Evolutionary conservation across 2,888 invertebrate genomes (phyloP), one percentile per base, ranked within the genome.

Genomic region (Andricus curvator): DNA sequence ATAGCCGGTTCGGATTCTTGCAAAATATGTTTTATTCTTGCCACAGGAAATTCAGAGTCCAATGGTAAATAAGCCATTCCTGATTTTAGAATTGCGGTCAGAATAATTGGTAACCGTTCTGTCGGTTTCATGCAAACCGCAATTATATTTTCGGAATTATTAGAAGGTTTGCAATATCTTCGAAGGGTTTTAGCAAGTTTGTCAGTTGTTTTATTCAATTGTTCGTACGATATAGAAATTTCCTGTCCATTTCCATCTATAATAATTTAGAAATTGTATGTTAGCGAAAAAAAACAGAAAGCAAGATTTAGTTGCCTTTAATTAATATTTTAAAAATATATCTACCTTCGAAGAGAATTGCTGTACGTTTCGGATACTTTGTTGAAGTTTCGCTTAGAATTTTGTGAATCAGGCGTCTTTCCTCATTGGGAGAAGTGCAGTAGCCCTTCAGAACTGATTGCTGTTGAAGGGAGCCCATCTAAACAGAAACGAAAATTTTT

Each of bases 1-100:
- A 96, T 90, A 0, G 95, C 94, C 0, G 97, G 97, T 82, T 95
- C 94, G 0, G 97, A 94, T 90, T 97, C 97, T 29, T 94, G 93
- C 20, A 97, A 90, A 78, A 98, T 97, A 88, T 97, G 97, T 29
- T 95, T 94, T 67, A 97, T 94, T 85, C 98, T 94, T 3, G 95
- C 94, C 41, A 94, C 94, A 0, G 98, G 97, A 88, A 95, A 95
- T 79, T 93, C 93, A 0, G 95, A 95, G 90, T 97, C 97, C 87
- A 98, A 94, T 0, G 98, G 98, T 78, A 98, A 93, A 93, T 98
- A 98, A 0, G 97, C 96, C 22, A 96, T 96, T 0, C 98, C 97
- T 0, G 96, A 94, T 93, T 97, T 97, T 95, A 97, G 95, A 77
- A 96, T 95, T 0, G 96, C 95, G 82, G 98, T 91, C 29, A 98